Conservation (phyloP, 2,888 invertebrate genomes). For the Coleophora flavipennella region DNA sequence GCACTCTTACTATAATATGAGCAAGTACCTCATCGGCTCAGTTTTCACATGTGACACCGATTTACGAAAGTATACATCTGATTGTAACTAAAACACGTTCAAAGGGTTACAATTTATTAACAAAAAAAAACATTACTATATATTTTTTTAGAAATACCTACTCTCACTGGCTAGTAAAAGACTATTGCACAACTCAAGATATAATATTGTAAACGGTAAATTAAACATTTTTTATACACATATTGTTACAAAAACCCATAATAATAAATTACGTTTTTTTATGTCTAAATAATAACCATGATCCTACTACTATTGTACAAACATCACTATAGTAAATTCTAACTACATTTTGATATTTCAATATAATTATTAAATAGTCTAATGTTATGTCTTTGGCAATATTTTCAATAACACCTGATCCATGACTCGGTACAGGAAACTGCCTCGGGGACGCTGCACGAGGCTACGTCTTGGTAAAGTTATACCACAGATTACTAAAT, state of each 20-base stretch:
- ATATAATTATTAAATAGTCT: conserved; percentile 15
- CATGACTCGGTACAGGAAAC: conserved; percentile 10
- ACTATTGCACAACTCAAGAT: conserved; percentile 19
- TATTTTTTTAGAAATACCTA: too few species aligned
- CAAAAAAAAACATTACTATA: too few species aligned
- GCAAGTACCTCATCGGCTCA: background rate
- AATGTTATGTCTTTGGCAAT: conserved; percentile 46
- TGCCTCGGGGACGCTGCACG: conserved; percentile 1
- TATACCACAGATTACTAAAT: too few species aligned
- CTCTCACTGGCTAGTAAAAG: background rate
- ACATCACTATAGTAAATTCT: conserved; percentile 26
- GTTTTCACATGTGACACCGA: too few species aligned
- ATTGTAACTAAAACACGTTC: too few species aligned
- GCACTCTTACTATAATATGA: background rate
- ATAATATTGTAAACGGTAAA: background rate
- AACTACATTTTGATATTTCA: conserved; percentile 29
- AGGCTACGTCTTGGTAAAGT: background rate
- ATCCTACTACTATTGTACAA: conserved; percentile 40
- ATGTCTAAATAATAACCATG: conserved; percentile 24
- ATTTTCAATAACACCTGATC: conserved; percentile 17
- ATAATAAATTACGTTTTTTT: conserved; percentile 20
- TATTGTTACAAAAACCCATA: conserved; percentile 14
- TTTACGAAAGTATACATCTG: too few species aligned
- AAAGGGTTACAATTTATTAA: too few species aligned
- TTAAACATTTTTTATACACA: conserved; percentile 1